phyloP scores from a whole-genome alignment of 2,888 invertebrate genomes.

The Petrolisthes cinctipes region DNA sequence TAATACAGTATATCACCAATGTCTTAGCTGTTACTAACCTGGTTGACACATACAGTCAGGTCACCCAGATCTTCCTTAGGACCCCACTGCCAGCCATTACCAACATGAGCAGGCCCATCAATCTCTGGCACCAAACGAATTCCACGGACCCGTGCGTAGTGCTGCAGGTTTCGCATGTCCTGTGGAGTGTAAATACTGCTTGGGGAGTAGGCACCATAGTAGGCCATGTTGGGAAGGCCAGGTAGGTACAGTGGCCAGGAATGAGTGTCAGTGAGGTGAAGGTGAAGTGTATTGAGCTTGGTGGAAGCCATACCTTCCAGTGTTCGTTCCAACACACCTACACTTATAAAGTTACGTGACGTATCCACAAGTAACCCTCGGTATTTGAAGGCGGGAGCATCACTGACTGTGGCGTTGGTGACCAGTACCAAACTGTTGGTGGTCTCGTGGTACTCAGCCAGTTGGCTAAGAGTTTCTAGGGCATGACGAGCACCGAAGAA shows the following conservation, averaged over 20 bases:
- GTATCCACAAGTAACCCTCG: constrained; percentile 92
- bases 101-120: constrained; percentile 93
- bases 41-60: constrained; percentile 84
- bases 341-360: constrained; percentile 85
- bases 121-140: constrained; percentile 91
- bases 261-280: constrained; percentile 94
- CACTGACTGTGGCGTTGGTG: constrained; percentile 73
- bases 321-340: constrained; percentile 73
- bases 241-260: constrained; percentile 90
- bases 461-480: constrained; percentile 64
- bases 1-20: too few species aligned
- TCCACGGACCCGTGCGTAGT: constrained; percentile 83
- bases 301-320: constrained; percentile 91
- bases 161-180: constrained; percentile 79
- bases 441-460: constrained; percentile 63
- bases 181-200: constrained; percentile 78
- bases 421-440: constrained; percentile 47
- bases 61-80: constrained; percentile 83
- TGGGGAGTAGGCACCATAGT: constrained; percentile 80
- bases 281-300: constrained; percentile 93
- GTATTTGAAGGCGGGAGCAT: constrained; percentile 88
- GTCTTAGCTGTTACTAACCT: constrained; percentile 68
- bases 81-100: constrained; percentile 82
- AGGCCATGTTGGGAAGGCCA: constrained; percentile 79
- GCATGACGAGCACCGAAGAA: constrained; percentile 66